phyloP scores from a whole-genome alignment of 2,797 vertebrate genomes.

The Diglossa cyanea region DNA sequence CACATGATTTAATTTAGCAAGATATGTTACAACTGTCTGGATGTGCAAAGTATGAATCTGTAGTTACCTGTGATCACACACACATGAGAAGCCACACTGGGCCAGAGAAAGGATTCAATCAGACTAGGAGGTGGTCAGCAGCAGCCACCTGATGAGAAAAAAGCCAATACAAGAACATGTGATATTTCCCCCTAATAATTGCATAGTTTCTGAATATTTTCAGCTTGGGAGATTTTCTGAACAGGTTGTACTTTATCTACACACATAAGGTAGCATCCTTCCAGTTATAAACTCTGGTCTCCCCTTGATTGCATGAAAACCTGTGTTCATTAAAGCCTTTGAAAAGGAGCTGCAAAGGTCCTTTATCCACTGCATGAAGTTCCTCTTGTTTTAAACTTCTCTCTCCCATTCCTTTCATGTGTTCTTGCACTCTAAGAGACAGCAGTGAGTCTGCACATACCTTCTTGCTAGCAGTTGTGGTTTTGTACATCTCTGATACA shows the following conservation, averaged over 20 bases:
- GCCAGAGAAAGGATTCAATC: not conserved
- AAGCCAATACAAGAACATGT: not conserved
- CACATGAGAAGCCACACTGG: not conserved
- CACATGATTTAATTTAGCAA: not conserved
- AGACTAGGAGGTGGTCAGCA: not conserved
- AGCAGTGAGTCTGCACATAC: not conserved
- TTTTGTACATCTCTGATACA: not conserved
- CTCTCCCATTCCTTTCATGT: not conserved
- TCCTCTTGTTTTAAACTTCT: not conserved
- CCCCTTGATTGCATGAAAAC: not conserved
- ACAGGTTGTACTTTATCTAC: not conserved
- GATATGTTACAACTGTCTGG: not conserved
- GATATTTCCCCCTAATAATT: not conserved
- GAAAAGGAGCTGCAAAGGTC: not conserved
- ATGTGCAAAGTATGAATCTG: not conserved
- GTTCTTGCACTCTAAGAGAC: not conserved
- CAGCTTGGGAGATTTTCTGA: not conserved
- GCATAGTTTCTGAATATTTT: not conserved
- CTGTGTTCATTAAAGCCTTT: not conserved
- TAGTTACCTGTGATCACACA: not conserved
- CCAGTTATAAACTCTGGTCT: not conserved
- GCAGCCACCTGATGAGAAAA: not conserved
- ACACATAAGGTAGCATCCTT: accelerated
- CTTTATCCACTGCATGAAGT: not conserved
- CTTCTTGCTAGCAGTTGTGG: not conserved